These are phyloP conservation scores for Hippoglossus stenolepis DNA, from an alignment of 2,113 vertebrate species.

Conservation along the genomic window DNA sequence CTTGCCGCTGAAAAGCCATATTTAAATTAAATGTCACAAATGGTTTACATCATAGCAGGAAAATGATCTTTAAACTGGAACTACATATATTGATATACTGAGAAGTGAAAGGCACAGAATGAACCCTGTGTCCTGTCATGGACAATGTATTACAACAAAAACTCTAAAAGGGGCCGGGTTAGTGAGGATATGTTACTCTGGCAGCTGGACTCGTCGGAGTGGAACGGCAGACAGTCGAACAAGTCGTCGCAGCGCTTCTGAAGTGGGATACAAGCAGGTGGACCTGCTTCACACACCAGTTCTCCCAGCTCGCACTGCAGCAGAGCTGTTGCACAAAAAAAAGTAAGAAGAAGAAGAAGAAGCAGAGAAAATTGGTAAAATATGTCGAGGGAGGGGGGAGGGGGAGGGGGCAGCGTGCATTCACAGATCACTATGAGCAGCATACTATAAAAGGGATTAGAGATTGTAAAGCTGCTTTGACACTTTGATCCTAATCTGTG, in stretches of 20 bases:
- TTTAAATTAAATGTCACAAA: constrained; percentile 4
- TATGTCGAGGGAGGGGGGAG: not conserved
- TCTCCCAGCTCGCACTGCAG: constrained; percentile 83
- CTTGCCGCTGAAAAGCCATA: not conserved
- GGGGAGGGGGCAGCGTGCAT: not conserved
- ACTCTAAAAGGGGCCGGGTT: not conserved
- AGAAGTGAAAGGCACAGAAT: not conserved
- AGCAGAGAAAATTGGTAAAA: not conserved
- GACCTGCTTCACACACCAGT: constrained; percentile 81
- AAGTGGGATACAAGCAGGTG: constrained; percentile 79
- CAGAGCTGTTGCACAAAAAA: constrained; percentile 68
- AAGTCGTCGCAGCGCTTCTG: constrained; percentile 83
- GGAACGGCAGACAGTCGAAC: constrained; percentile 84
- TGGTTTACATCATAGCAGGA: not conserved
- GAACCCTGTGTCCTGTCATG: not conserved
- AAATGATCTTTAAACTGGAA: too few relatives aligned
- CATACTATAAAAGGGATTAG: constrained; percentile 6
- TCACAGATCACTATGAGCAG: constrained; percentile 5
- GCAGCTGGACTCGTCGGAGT: constrained; percentile 90
- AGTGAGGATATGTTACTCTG: constrained; percentile 82
- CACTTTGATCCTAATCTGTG: constrained; percentile 18
- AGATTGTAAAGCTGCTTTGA: constrained; percentile 10
- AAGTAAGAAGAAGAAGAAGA: constrained; percentile 6
- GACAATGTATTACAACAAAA: not conserved
- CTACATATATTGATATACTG: too few relatives aligned